These are phyloP conservation scores for Parnassius orleans DNA, from an alignment of 2,888 invertebrate genomes.

Conservation along the genomic window DNA sequence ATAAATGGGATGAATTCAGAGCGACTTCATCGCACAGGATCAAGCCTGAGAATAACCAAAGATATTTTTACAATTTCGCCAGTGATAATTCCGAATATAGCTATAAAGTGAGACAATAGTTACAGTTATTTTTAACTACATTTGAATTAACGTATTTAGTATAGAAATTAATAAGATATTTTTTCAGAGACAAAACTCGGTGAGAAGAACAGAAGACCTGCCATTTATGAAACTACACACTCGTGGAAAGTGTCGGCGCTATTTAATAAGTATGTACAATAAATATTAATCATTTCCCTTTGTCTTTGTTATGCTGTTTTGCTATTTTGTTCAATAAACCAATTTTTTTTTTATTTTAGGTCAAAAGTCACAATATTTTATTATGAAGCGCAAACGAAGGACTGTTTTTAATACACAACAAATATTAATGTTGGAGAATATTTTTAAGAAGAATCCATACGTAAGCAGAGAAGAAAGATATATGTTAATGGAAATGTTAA, in stretches of 20 bases:
- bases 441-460: slow-evolving; percentile 84
- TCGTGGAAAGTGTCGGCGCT: neutral
- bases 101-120: too few relatives aligned
- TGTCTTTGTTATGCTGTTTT: neutral
- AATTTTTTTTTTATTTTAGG: slow-evolving; percentile 11
- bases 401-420: slow-evolving; percentile 88
- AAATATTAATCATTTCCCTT: too few relatives aligned
- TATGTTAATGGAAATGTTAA: slow-evolving; percentile 77
- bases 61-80: too few relatives aligned
- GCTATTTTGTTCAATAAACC: neutral
- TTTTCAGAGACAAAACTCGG: slow-evolving; percentile 1
- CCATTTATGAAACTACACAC: neutral
- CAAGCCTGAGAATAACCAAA: too few relatives aligned
- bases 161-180: neutral
- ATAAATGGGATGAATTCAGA: too few relatives aligned
- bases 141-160: too few relatives aligned
- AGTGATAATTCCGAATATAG: too few relatives aligned
- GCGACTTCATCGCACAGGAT: too few relatives aligned
- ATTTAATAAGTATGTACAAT: slow-evolving; percentile 1
- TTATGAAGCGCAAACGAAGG: slow-evolving; percentile 79
- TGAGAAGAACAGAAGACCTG: neutral
- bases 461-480: slow-evolving; percentile 85
- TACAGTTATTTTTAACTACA: too few relatives aligned
- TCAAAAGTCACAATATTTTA: slow-evolving; percentile 36
- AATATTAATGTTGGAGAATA: slow-evolving; percentile 85